phyloP scores from a whole-genome alignment of 2,888 invertebrate species.

The Dorcus hopei region DNA sequence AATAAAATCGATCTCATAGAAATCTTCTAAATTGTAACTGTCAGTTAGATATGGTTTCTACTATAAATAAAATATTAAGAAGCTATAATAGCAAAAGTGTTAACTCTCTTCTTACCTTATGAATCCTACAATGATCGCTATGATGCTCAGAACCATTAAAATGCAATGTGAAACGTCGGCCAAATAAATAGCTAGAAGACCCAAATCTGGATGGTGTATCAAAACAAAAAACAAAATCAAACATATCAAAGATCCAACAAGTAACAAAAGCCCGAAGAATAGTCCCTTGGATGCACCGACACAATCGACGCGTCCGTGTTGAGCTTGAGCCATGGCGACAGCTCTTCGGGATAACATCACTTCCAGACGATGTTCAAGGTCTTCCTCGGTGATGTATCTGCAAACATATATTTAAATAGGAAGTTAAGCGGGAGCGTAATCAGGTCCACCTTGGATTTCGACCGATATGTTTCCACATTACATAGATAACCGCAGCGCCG shows the following conservation, averaged over 20 bases:
- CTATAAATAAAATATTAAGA: too few species aligned
- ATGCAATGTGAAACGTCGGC: slow-evolving; percentile 89
- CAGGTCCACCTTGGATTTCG: slow-evolving; percentile 69
- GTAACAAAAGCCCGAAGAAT: slow-evolving; percentile 84
- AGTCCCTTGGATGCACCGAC: slow-evolving; percentile 92
- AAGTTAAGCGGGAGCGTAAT: slow-evolving; percentile 27
- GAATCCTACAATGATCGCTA: slow-evolving; percentile 88
- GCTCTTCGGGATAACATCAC: slow-evolving; percentile 85
- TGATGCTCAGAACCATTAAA: slow-evolving; percentile 81
- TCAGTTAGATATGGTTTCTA: too few species aligned
- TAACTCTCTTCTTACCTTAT: slow-evolving; percentile 62
- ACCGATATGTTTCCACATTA: slow-evolving; percentile 95
- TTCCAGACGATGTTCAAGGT: slow-evolving; percentile 83
- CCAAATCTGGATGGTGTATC: slow-evolving; percentile 79
- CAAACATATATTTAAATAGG: slow-evolving; percentile 13
- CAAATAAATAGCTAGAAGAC: slow-evolving; percentile 82
- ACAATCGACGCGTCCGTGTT: slow-evolving; percentile 86
- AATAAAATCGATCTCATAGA: too few species aligned
- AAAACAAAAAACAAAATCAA: slow-evolving; percentile 94
- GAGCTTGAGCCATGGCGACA: slow-evolving; percentile 80
- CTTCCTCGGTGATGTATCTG: slow-evolving; percentile 71
- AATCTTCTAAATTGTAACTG: too few species aligned
- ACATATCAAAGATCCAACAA: slow-evolving; percentile 88
- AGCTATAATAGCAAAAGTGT: too few species aligned
- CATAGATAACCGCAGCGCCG: slow-evolving; percentile 91